Conservation (phyloP, 2,888 invertebrate species). For the Cancer borealis region DNA sequence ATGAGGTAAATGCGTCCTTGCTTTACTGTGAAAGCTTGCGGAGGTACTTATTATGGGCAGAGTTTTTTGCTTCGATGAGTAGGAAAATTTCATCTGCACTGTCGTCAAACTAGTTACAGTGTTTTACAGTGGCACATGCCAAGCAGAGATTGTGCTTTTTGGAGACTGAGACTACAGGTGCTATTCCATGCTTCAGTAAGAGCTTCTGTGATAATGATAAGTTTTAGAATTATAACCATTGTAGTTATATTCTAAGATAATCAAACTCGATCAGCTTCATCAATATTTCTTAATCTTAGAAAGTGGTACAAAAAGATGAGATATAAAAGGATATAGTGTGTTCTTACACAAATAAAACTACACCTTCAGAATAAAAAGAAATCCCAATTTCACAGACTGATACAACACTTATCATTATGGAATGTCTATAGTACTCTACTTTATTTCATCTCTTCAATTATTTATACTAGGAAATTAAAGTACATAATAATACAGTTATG, state of each 20-base stretch:
- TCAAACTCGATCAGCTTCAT: background rate
- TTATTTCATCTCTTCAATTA: background rate
- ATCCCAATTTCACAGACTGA: background rate
- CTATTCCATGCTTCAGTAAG: too few species aligned
- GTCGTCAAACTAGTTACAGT: background rate
- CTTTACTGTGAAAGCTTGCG: background rate
- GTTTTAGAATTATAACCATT: background rate
- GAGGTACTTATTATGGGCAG: too few species aligned
- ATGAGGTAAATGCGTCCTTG: background rate
- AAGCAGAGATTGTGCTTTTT: too few species aligned
- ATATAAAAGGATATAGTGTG: conserved; percentile 56
- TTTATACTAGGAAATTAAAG: background rate
- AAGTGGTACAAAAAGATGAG: conserved; percentile 55
- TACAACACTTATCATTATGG: conserved; percentile 4
- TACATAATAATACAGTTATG: conserved; percentile 4
- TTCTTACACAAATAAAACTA: conserved; percentile 27
- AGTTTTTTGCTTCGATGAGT: background rate
- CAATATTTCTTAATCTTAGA: conserved; percentile 53
- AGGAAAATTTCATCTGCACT: background rate
- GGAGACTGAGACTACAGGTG: too few species aligned
- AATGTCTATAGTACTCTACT: conserved; percentile 10
- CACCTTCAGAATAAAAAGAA: background rate
- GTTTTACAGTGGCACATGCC: too few species aligned
- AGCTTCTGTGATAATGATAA: too few species aligned
- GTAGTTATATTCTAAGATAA: background rate